Conservation (phyloP, 53 echinoderm and acorn worm genomes). For the Paracentrotus lividus region DNA sequence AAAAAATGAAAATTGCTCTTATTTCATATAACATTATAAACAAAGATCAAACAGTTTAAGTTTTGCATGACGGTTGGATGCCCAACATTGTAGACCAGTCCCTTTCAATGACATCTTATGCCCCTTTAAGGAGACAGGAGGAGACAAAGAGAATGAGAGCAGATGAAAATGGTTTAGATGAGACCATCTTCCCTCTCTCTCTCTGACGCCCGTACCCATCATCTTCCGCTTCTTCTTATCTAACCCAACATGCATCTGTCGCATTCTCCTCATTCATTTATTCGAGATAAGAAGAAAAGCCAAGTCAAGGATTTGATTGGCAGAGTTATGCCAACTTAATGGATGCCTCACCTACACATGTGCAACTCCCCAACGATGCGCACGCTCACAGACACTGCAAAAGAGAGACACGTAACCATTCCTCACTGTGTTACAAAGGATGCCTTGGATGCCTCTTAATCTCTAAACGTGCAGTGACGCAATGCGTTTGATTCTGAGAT, state of each 20-base stretch:
- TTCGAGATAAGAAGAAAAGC: constrained; percentile 47
- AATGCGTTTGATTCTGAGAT: background rate
- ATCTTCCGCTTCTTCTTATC: constrained; percentile 64
- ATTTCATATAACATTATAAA: no score
- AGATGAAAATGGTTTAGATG: constrained; percentile 50
- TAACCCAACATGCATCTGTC: constrained; percentile 46
- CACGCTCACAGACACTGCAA: background rate
- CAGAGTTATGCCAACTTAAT: constrained; percentile 53
- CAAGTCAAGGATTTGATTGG: constrained; percentile 52
- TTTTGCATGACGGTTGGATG: no score
- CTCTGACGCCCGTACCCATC: background rate
- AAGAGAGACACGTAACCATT: background rate
- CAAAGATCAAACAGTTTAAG: no score
- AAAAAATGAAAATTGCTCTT: no score
- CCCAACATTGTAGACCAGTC: background rate
- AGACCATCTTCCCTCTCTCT: no score
- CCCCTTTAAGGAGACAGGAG: constrained; percentile 10
- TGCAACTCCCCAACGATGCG: background rate
- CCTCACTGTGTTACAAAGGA: background rate
- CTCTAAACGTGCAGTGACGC: background rate
- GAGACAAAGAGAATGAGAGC: constrained; percentile 20
- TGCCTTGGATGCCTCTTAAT: background rate
- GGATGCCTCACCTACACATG: constrained; percentile 10
- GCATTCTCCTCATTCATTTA: constrained; percentile 66
- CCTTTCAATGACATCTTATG: background rate